Evolutionary conservation across 2,888 invertebrate genomes (phyloP), one percentile per base, ranked within the genome.

Genomic region (Hymenopus coronatus): DNA sequence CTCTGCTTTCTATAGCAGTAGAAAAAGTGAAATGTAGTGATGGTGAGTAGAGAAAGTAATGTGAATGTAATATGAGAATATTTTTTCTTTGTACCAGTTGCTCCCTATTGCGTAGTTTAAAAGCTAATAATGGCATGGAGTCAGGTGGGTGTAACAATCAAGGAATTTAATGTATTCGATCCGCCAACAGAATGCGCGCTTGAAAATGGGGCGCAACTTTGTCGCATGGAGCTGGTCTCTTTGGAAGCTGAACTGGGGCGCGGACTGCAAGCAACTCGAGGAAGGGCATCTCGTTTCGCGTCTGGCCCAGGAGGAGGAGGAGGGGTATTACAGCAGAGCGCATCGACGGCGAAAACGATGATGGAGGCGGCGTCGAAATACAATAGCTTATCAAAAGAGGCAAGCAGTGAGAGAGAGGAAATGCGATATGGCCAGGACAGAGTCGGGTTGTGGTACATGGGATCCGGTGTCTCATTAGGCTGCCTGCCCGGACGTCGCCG

Each of bases 361-460:
- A 70, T 70, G 54, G 54, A 70, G 54, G 85, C 87, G 84, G 88
- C 89, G 88, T 88, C 89, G 90, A 90, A 90, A 90, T 89, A 84
- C 88, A 88, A 90, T 90, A 89, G 90, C 90, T 89, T 90, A 90
- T 90, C 90, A 90, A 89, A 90, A 89, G 90, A 89, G 89, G 89
- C 70, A 88, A 87, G 88, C 88, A 54, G 82, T 28, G 88, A 88
- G 88, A 40, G 88, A 88, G 84, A 88, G 33, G 28, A 15, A 82
- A 87, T 87, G 82, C 82, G 82, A 82, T 82, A 27, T 82, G 82
- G 82, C 33, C 30, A 82, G 54, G 86, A 70, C 85, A 70, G 70
- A 84, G 85, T 88, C 85, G 88, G 88, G 70, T 85, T 88, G 88
- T 84, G 88, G 88, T 46, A 54, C 82, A 81, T 40, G 40, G 88